Evolutionary conservation across 64 coral and sea anemone species (phyloP).

Genomic region (Montipora sp.): DNA sequence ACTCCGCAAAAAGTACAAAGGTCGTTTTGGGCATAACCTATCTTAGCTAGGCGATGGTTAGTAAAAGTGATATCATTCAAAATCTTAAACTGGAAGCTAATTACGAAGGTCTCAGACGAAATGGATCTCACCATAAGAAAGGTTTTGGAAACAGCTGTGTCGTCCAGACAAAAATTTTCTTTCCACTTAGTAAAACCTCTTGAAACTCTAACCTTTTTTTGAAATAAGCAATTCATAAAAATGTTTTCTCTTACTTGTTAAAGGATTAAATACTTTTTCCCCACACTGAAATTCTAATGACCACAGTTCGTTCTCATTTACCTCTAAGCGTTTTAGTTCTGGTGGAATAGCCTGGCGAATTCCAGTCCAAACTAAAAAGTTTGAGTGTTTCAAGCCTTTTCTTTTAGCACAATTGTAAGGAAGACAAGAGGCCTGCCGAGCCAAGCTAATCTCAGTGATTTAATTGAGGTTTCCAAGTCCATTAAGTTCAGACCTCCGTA

Average conservation of each 20-base stretch:
- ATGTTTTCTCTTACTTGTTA: background rate
- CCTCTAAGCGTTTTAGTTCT: background rate
- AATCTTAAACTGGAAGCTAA: too few relatives aligned
- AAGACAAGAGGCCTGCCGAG: too few relatives aligned
- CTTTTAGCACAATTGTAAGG: background rate
- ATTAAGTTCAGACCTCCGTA: too few relatives aligned
- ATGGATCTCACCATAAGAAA: background rate
- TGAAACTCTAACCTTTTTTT: background rate
- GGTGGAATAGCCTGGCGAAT: conserved; percentile 15
- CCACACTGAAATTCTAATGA: background rate
- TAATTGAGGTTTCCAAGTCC: too few relatives aligned
- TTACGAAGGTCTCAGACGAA: too few relatives aligned
- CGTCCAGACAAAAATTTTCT: background rate
- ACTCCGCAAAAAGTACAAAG: too few relatives aligned
- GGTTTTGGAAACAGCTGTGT: background rate
- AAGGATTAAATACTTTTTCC: background rate
- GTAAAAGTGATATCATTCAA: too few relatives aligned
- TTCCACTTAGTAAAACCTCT: background rate
- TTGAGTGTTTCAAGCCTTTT: background rate
- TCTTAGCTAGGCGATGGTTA: too few relatives aligned
- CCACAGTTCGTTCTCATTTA: conserved; percentile 1
- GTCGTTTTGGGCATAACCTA: too few relatives aligned
- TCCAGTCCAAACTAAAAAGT: background rate
- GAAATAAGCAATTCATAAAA: background rate
- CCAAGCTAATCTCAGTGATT: too few relatives aligned